Evolutionary conservation across 2,888 invertebrate genomes (phyloP), one percentile per base, ranked within the genome.

Genomic region (Didymodactylos carnosus): DNA sequence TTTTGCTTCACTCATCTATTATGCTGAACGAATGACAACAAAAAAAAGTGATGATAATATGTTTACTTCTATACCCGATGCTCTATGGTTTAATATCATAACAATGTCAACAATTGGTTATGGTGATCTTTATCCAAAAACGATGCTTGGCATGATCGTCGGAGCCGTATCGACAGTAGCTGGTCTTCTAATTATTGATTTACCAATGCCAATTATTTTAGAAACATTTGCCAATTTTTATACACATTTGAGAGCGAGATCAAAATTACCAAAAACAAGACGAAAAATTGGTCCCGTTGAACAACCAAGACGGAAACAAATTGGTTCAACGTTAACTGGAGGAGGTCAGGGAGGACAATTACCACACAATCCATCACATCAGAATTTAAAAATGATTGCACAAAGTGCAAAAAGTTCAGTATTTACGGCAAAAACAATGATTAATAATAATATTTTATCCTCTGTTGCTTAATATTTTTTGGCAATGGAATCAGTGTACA

Each of bases 121-220:
- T 27, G 75, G 75, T 10, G 75, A 75, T 62, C 41, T 69, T 39
- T 69, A 49, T 16, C 75, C 75, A 8, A 69, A 72, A 69, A 75
- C 72, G 2, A 41, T 69, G 19, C 23, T 70, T n/a, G 75, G 75
- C 6, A 62, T 72, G 49, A 29, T 75, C 29, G 41, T 75, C 39
- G 75, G 75, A 23, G 75, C 69, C 13, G 69, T 69, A n/a, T 53
- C 62, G 3, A 62, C 62, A 19, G 69, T 75, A 7, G 71, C 75
- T 43, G 75, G 75, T 40, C 72, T 75, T 70, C 46, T 75, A 6
- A 75, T 75, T 69, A 69, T 72, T n/a, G 72, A 69, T 69, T 46
- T 72, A n/a, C 72, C 72, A 10, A 75, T 72, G 72, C 72, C 75
- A n/a, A 75, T 75, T 69, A 71, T 75, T 35, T 72, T 75, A 11